Conservation (phyloP, 2,113 vertebrate genomes). For the Malurus melanocephalus region DNA sequence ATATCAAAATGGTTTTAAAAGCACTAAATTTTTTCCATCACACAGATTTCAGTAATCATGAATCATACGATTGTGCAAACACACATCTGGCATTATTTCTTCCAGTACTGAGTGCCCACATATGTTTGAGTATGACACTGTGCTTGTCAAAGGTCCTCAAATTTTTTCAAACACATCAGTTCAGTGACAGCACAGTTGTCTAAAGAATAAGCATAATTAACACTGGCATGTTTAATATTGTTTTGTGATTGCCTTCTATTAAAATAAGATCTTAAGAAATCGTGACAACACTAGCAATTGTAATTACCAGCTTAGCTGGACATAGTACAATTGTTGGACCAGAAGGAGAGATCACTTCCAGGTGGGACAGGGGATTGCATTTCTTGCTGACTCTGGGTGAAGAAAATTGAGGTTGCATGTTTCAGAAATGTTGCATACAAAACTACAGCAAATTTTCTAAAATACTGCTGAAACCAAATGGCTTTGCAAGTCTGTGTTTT, state of each 20-base stretch:
- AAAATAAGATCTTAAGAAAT: constrained; percentile 38
- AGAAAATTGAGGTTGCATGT: constrained; percentile 5
- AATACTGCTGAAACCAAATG: neutral
- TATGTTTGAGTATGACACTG: neutral
- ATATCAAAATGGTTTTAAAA: constrained; percentile 14
- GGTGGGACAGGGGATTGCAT: constrained; percentile 28
- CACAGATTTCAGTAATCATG: constrained; percentile 33
- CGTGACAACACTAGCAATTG: constrained; percentile 16
- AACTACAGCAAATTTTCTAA: neutral
- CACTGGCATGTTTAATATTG: constrained; percentile 7
- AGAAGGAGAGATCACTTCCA: constrained; percentile 53
- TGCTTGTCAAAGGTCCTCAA: constrained; percentile 36
- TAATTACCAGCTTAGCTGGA: constrained; percentile 40
- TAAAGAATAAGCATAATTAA: constrained; percentile 28
- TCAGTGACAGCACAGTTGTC: constrained; percentile 35
- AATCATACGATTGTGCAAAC: constrained; percentile 36
- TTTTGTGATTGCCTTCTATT: constrained; percentile 35
- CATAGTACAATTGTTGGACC: neutral
- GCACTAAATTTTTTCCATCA: neutral
- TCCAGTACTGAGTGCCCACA: neutral
- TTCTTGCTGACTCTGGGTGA: constrained; percentile 9
- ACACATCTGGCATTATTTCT: constrained; percentile 53
- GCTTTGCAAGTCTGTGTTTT: neutral
- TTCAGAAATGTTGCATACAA: neutral
- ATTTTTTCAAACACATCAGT: neutral